Evolutionary conservation across 2,797 vertebrate species (phyloP), one percentile per base, ranked within the genome.

Genomic region (Loris lydekkerianus): DNA sequence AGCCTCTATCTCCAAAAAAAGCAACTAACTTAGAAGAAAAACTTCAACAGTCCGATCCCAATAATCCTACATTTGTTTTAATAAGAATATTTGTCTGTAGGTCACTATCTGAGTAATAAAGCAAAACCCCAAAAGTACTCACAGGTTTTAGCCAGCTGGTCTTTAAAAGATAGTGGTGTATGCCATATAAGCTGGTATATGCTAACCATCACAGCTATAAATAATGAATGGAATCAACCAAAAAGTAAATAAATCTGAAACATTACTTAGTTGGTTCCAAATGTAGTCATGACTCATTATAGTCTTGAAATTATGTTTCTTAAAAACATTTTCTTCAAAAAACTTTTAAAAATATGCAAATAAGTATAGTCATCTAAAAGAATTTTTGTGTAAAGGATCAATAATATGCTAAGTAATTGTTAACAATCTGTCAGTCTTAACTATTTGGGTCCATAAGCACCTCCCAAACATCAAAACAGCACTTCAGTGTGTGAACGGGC

Each of bases 201-300:
- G 76, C 46, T 82, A 93, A 70, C 63, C 20, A 69, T 27, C 37
- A 78, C 20, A 86, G 81, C 27, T 83, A 75, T 31, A 93, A 63
- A 87, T 83, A 93, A 80, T 61, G n/a, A 90, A 70, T 56, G 9
- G 13, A 90, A 90, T 80, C 65, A 94, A 88, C 58, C 63, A 95
- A 81, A 89, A 96, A 95, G 40, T 58, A 86, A 95, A 85, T 78
- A 89, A 86, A 93, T 67, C 53, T 10, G 34, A 93, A 92, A 86
- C 34, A 88, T 25, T 91, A 34, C 34, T 69, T 13, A 72, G n/a
- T 13, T 92, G 82, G 56, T 7, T 92, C 46, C 75, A 80, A 76
- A 60, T 72, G 5, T 4, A 95, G 37, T 86, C 37, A 73, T 65
- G 73, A 92, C 81, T 94, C 73, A 92, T 25, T 58, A 40, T 0